Base-by-base conservation (phyloP, 1,140 invertebrate species). In the Atta colombica region DNA sequence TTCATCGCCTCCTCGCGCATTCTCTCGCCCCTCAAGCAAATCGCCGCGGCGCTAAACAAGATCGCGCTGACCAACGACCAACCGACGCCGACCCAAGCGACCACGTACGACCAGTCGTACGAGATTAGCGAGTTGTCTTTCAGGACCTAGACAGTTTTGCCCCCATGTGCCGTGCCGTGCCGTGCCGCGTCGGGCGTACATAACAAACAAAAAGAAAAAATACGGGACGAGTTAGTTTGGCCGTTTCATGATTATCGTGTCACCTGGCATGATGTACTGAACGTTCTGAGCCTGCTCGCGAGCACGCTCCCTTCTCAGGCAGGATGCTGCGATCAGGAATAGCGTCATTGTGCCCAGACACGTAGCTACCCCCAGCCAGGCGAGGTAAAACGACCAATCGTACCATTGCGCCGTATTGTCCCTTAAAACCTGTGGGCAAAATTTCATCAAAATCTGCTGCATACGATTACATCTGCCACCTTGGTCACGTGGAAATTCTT, bases 61-160 rank as follows among this genome's bases (percentile, higher is more conserved):
- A 99, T 97, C 95, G 98, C 98, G 90, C 98, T 97, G 92, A 98
- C 95, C 91, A 99, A 96, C 92, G 97, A 97, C 96, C 98, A 97
- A 92, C 97, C 98, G 92, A 99, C 98, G 94, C 98, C 98, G 95
- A 98, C 98, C 98, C 98, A 99, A 95, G 98, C 98, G 91, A 99
- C 97, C 96, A 98, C 98, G 96, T 99, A 99, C 90, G 98, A 99
- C 98, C 98, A 99, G 95, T 99, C 98, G 96, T 99, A 99, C 96
- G 97, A 97, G 94, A 98, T 97, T 96, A 97, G 97, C 88, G 97
- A 97, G 95, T 98, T 97, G 94, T 98, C 97, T 95, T 97, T 97
- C 93, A 99, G 97, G 93, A 98, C 97, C 98, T 99, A 96, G 89
- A 78, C 61, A 92, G 87, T 81, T 81, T 81, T 71, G n/a, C 31